Conservation (phyloP, 2,797 vertebrate genomes). For the Lagorchestes hirsutus region DNA sequence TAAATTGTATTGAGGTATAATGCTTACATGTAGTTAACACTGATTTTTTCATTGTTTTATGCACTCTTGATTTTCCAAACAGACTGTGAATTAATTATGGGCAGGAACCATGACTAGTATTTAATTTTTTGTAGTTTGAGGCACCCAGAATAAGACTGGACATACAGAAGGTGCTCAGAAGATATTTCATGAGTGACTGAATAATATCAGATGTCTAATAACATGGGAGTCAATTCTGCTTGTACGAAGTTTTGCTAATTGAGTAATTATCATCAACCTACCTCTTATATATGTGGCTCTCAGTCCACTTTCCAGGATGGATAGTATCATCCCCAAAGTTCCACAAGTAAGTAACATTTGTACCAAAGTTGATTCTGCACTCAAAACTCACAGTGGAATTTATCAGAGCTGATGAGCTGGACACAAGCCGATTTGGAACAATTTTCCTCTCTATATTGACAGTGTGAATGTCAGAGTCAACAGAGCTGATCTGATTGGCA, state of each 20-base stretch:
- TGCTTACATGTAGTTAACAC: neutral
- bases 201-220: neutral
- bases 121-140: neutral
- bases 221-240: accelerated
- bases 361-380: slow-evolving; percentile 88
- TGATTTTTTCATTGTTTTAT: neutral
- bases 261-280: slow-evolving; percentile 15
- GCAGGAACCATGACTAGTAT: neutral
- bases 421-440: slow-evolving; percentile 85
- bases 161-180: neutral
- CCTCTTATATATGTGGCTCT: slow-evolving; percentile 87
- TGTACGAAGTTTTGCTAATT: neutral
- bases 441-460: slow-evolving; percentile 87
- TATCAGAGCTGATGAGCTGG: slow-evolving; percentile 83
- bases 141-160: neutral
- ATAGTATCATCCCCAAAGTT: slow-evolving; percentile 88
- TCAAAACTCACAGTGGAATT: slow-evolving; percentile 84
- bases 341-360: slow-evolving; percentile 87
- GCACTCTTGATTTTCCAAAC: neutral
- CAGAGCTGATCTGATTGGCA: slow-evolving; percentile 68
- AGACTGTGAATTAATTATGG: neutral
- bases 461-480: slow-evolving; percentile 81
- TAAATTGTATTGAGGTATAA: neutral
- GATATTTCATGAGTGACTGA: neutral
- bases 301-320: slow-evolving; percentile 78